These are phyloP conservation scores for Limnephilus lunatus DNA, from an alignment of 2,888 invertebrate genomes.

Conservation along the genomic window DNA sequence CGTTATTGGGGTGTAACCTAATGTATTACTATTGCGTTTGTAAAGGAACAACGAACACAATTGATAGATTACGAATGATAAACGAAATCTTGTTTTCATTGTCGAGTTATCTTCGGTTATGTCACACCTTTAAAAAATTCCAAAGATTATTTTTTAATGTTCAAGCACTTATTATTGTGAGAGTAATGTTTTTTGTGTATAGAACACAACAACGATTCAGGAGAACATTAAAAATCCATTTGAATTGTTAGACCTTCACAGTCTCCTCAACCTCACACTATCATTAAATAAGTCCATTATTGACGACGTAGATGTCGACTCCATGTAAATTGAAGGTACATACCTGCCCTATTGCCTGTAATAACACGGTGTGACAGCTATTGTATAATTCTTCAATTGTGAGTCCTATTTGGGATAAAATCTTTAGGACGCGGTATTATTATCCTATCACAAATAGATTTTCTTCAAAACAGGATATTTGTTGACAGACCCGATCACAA, in stretches of 20 bases:
- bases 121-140: not conserved
- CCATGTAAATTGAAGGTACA: constrained; percentile 22
- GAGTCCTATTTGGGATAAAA: constrained; percentile 13
- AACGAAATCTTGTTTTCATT: not conserved
- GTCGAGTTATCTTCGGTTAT: not conserved
- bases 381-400: constrained; percentile 28
- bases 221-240: constrained; percentile 38
- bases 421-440: not conserved
- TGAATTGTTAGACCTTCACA: constrained; percentile 13
- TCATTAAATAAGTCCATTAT: not conserved
- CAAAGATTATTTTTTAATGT: not conserved
- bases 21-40: not conserved
- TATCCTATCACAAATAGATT: not conserved
- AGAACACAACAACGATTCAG: not conserved
- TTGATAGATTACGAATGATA: not conserved
- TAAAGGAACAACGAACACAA: not conserved
- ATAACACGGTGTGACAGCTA: constrained; percentile 4
- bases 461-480: not conserved
- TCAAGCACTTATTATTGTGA: not conserved
- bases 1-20: no score
- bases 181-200: not conserved
- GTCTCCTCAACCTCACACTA: constrained; percentile 10
- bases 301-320: not conserved
- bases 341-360: constrained; percentile 3
- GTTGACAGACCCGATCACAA: not conserved